Base-by-base conservation (phyloP, 2,888 invertebrate genomes). In the Protophormia terraenovae region DNA sequence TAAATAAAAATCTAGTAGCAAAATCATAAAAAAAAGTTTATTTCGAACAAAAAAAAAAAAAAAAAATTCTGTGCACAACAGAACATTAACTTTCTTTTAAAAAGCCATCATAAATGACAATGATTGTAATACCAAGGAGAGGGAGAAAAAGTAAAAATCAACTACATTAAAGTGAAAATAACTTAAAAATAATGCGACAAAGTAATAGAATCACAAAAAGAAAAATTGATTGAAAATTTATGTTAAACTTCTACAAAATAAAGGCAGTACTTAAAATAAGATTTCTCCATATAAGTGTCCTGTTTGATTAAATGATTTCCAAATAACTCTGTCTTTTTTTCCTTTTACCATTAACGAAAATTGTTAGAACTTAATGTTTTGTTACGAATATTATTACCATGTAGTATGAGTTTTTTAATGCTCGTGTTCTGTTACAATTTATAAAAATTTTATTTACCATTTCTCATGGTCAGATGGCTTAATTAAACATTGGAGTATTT, bases 31-130 rank as follows among this genome's bases (percentile, higher is more conserved):
- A 81, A 16, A 72, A 55, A 53, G 2, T 45, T 47, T n/a, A n/a
- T n/a, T n/a, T n/a, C n/a, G n/a, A n/a, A n/a, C n/a, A 0, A 53
- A 27, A 35, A 7, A 27, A 55, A 66, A 45, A 29, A 47, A 58
- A n/a, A 14, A 79, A 76, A 84, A 84, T 84, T 84, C 77, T 81
- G 67, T 81, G 53, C 72, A 58, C 60, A 81, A 77, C 67, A 81
- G 67, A 77, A 84, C 84, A 84, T 84, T 84, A 84, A 84, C 81
- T 84, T 84, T 81, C 84, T 67, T 81, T 84, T 77, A 84, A 84
- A 84, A 81, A 77, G 72, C 81, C 67, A 77, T 84, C 81, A 81
- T 81, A 84, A 84, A 81, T 84, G 81, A 84, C 84, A 84, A 77
- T 72, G 76, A 81, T 76, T 71, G 41, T 24, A 64, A 62, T 53